Evolutionary conservation across 2,113 vertebrate genomes (phyloP), one percentile per base, ranked within the genome.

Genomic region (Embiotoca jacksoni): DNA sequence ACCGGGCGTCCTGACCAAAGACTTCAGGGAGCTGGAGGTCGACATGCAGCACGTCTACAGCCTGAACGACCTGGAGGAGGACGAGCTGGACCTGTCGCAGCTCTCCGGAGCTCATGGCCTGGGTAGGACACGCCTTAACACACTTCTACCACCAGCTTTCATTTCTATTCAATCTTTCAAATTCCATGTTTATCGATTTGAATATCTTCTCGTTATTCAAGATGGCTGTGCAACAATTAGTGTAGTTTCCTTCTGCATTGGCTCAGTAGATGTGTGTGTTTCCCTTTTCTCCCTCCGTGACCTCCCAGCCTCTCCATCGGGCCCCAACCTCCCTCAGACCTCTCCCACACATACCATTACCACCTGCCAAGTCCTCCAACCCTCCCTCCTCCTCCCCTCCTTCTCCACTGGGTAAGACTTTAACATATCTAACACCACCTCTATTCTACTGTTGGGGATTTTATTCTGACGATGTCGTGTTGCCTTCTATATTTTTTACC

Each of bases 51-150:
- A 95, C 6, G 95, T 98, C 54, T 97, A 96, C 90, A 96, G 90
- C 87, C 94, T 97, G 72, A 95, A 95, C 0, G 95, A 97, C 86
- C 87, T 96, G 76, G 96, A 97, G 87, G 97, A 97, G 88, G 96
- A 97, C 0, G 96, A 97, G 0, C 90, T 95, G 8, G 95, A 96
- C 14, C 52, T 90, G 31, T 76, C 91, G 7, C 84, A 92, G 89
- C 9, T 93, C 64, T 3, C 94, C 63, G 6, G 6, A 82, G 85
- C 82, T 55, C 93, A 90, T 15, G 59, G 60, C 77, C 83, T 92
- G 76, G 94, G 95, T 98, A 95, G 3, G 78, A 57, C 35, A 5
- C 32, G 7, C 32, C 5, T 0, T 6, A 6, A 46, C 35, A 2
- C 10, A 39, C 36, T 54, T 3, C 2, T 15, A 37, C 49, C 35